Evolutionary conservation across 2,888 invertebrate species (phyloP).

Genomic region (Resseliella maxima): DNA sequence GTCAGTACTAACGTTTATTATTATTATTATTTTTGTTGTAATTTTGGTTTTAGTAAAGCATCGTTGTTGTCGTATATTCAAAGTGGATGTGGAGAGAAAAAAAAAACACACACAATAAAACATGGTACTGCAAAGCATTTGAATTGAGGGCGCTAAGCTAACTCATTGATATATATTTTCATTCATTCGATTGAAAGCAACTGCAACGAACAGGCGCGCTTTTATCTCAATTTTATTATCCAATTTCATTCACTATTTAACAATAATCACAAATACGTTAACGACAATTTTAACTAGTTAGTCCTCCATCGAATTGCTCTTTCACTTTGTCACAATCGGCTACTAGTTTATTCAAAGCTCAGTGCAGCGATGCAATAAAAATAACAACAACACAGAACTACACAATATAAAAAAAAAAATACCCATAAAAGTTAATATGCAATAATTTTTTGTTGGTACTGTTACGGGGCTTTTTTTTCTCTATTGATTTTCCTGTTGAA

Average conservation of each 20-base stretch:
- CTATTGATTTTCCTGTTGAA: background rate
- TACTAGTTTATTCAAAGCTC: conserved; percentile 6
- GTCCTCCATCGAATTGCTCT: background rate
- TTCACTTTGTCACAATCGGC: background rate
- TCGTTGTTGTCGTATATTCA: background rate
- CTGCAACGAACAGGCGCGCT: conserved; percentile 68
- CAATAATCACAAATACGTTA: conserved; percentile 53
- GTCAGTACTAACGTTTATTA: conserved; percentile 38
- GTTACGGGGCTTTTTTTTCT: background rate
- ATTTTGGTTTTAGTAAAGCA: conserved; percentile 53
- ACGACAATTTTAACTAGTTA: conserved; percentile 48
- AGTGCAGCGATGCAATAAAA: conserved; percentile 37
- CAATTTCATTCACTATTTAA: conserved; percentile 54
- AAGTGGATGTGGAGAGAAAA: background rate
- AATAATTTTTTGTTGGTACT: conserved; percentile 11
- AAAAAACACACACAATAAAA: conserved; percentile 25
- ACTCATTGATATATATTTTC: background rate
- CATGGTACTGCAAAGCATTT: conserved; percentile 59
- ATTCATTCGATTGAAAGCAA: conserved; percentile 68
- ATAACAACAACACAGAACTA: conserved; percentile 42
- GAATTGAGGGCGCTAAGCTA: background rate
- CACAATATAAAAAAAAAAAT: conserved; percentile 41
- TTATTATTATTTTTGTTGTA: conserved; percentile 53
- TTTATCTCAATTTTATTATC: conserved; percentile 56
- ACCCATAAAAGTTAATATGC: conserved; percentile 44